A percentile compares a stretch with the other conserved stretches of the same genome.
Evolutionary conservation across 2,113 vertebrate genomes (phyloP).

Genomic region (Dipodomys merriami): DNA sequence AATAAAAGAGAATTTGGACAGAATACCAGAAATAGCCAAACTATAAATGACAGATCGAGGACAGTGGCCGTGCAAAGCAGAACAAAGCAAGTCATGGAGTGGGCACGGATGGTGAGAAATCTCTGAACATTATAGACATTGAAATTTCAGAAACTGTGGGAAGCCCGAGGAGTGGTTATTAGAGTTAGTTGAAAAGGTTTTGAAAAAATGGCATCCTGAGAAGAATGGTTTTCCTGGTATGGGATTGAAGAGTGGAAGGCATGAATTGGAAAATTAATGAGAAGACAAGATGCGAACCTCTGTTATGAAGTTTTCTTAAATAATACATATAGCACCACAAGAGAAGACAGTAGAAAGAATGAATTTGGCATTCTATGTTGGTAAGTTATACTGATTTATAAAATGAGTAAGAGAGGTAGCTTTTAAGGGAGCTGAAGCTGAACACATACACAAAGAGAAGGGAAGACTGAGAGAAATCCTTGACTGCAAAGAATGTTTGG

Average conservation of each 20-base stretch:
- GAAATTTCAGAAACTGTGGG: not conserved
- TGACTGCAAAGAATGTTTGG: not conserved
- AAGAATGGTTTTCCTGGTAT: not conserved
- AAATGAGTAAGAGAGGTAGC: not conserved
- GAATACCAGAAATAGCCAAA: not conserved
- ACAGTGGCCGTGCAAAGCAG: not conserved
- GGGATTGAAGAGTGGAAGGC: not conserved
- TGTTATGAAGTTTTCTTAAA: not conserved
- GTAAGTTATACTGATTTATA: not conserved
- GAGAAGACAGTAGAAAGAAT: not conserved
- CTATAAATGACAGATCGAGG: not conserved
- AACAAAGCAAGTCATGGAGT: not conserved
- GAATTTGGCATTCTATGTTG: not conserved
- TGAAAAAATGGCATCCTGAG: not conserved
- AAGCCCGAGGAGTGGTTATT: not conserved
- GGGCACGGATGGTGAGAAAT: not conserved
- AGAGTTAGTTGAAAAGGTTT: not conserved
- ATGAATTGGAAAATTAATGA: not conserved
- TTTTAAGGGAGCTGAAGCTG: not conserved
- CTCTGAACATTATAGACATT: not conserved
- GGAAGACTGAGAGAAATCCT: not conserved
- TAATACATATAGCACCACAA: not conserved
- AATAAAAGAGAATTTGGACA: not conserved
- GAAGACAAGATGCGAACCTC: not conserved
- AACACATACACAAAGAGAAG: not conserved